These are phyloP conservation scores for Sarcoramphus papa DNA, from an alignment of 2,797 vertebrate genomes.

Conservation along the genomic window DNA sequence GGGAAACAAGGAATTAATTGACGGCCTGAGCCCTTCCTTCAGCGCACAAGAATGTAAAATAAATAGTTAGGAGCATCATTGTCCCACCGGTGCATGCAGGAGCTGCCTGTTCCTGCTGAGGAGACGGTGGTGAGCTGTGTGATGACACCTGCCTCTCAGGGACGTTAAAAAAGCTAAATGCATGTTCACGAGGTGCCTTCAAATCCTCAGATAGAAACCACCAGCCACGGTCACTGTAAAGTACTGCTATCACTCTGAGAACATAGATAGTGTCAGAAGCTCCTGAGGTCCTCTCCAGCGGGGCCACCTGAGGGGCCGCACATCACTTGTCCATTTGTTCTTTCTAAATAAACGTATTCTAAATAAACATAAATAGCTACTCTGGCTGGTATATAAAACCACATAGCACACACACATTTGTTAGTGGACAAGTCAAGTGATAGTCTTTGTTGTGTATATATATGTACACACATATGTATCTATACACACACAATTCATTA, in stretches of 20 bases:
- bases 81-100: background rate
- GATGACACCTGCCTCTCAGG: background rate
- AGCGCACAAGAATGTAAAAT: background rate
- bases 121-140: background rate
- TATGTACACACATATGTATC: background rate
- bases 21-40: background rate
- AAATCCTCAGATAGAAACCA: background rate
- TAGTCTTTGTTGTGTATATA: background rate
- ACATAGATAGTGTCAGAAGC: background rate
- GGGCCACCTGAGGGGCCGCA: background rate
- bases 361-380: background rate
- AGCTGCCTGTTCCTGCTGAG: background rate
- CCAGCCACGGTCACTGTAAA: accelerated
- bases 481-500: no score
- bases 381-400: background rate
- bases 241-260: background rate
- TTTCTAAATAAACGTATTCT: background rate
- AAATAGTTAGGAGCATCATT: background rate
- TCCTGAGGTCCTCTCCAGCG: accelerated
- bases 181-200: background rate
- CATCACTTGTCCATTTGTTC: background rate
- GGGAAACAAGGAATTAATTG: background rate
- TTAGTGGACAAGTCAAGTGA: background rate
- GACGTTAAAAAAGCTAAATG: background rate
- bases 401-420: background rate